Percentiles rank a stretch among this genome's conserved stretches.
Conservation (phyloP, 2,888 invertebrate genomes). For the Drosophila ustulata region DNA sequence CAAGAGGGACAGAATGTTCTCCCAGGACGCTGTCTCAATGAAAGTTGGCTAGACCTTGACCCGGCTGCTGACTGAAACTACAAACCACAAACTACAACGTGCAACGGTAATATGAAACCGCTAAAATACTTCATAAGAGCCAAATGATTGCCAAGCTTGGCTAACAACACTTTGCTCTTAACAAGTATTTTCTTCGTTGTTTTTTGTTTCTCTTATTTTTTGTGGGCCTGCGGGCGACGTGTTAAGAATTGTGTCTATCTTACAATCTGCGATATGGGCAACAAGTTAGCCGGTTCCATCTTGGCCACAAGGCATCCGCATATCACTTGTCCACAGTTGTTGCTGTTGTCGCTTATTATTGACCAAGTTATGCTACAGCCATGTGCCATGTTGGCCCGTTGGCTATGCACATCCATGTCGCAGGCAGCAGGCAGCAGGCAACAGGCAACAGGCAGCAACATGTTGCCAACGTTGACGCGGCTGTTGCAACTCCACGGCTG, state of each 20-base stretch:
- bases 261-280: conserved; percentile 60
- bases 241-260: conserved; percentile 74
- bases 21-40: conserved; percentile 29
- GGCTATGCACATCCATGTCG: conserved; percentile 39
- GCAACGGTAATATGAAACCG: conserved; percentile 77
- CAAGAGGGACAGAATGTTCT: conserved; percentile 11
- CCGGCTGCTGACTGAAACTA: conserved; percentile 17
- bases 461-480: conserved; percentile 50
- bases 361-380: conserved; percentile 75
- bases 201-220: conserved; percentile 14
- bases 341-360: conserved; percentile 54
- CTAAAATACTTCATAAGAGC: conserved; percentile 60
- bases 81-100: background rate
- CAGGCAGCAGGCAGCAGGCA: conserved; percentile 11
- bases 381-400: conserved; percentile 70
- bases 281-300: conserved; percentile 66
- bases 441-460: conserved; percentile 16
- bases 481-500: conserved; percentile 22
- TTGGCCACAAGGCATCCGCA: conserved; percentile 62
- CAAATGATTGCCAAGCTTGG: conserved; percentile 55
- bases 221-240: conserved; percentile 55
- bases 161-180: conserved; percentile 79
- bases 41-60: conserved; percentile 74
- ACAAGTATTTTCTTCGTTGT: conserved; percentile 50
- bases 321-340: conserved; percentile 47